phyloP scores from a whole-genome alignment of 2,888 invertebrate species.

The Buathra laborator region DNA sequence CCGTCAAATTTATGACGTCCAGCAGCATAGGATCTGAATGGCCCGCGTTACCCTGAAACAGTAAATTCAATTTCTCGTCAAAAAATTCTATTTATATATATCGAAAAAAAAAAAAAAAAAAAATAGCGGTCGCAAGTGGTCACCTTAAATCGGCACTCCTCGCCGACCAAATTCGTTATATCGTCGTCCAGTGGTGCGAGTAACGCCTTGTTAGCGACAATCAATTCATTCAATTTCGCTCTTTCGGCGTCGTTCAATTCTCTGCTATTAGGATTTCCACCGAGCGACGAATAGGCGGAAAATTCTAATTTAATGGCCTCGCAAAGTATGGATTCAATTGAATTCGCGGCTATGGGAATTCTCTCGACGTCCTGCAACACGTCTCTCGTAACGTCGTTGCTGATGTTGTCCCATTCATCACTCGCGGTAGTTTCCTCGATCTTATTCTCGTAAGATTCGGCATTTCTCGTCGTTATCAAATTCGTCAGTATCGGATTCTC shows the following conservation, averaged over 20 bases:
- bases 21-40: conserved; percentile 90
- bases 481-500: conserved; percentile 81
- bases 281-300: conserved; percentile 89
- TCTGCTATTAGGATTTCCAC: conserved; percentile 88
- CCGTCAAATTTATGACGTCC: conserved; percentile 95
- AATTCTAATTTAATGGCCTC: conserved; percentile 95
- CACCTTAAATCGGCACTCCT: conserved; percentile 88
- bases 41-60: conserved; percentile 79
- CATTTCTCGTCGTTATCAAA: conserved; percentile 80
- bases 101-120: too few relatives aligned
- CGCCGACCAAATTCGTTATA: conserved; percentile 89
- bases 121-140: conserved; percentile 45
- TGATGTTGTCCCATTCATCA: conserved; percentile 73
- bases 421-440: conserved; percentile 60
- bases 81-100: background rate
- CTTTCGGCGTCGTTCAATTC: conserved; percentile 93
- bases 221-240: conserved; percentile 93
- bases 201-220: conserved; percentile 94
- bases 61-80: conserved; percentile 27
- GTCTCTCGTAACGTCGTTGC: conserved; percentile 87
- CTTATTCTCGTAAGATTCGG: conserved; percentile 73
- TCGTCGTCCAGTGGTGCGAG: conserved; percentile 95
- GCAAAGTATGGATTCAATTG: conserved; percentile 93
- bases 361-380: conserved; percentile 88
- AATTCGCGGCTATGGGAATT: conserved; percentile 88